Base-by-base conservation (phyloP, 2,113 vertebrate species). In the Gorilla gorilla region DNA sequence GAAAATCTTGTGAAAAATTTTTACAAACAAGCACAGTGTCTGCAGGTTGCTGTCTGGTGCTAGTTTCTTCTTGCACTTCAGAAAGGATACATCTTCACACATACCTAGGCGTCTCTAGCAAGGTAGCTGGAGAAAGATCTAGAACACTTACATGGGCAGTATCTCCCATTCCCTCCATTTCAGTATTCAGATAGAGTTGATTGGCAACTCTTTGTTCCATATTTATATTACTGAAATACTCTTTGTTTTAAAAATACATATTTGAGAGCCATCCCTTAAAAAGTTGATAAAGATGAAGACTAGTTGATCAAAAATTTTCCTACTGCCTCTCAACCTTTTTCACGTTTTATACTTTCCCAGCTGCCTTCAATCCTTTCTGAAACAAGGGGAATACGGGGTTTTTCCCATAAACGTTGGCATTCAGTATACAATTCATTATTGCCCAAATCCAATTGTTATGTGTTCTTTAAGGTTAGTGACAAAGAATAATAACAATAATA, bases 91-190 rank as follows among this genome's bases (percentile, higher is more conserved):
- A 59, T 93, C 93, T 96, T 96, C 96, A 91, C 2, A 8, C 93
- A 94, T 96, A 98, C 95, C 80, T 93, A 97, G 94, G 81, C 93
- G 68, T 83, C 85, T 95, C 96, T 95, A 93, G 93, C 91, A 93
- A 94, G 92, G 83, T 70, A 76, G 70, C 68, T 80, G 92, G 66
- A 91, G 88, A 96, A 97, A 97, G 94, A 86, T 35, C 83, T 93
- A 96, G 92, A 97, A 93, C 55, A 8, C 83, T 91, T 82, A 79
- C 43, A 97, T 2, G 73, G 78, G 92, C 86, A 23, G n/a, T 66
- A 82, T 94, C 89, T 97, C 93, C 72, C 94, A 68, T 32, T 64
- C 66, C 70, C 25, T 92, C 84, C 89, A 14, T 66, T 57, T 55
- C 30, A 48, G 8, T 92, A 96, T 87, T 86, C 40, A 78, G 59